Evolutionary conservation across 2,113 vertebrate genomes (phyloP).

Genomic region (Martes martes): DNA sequence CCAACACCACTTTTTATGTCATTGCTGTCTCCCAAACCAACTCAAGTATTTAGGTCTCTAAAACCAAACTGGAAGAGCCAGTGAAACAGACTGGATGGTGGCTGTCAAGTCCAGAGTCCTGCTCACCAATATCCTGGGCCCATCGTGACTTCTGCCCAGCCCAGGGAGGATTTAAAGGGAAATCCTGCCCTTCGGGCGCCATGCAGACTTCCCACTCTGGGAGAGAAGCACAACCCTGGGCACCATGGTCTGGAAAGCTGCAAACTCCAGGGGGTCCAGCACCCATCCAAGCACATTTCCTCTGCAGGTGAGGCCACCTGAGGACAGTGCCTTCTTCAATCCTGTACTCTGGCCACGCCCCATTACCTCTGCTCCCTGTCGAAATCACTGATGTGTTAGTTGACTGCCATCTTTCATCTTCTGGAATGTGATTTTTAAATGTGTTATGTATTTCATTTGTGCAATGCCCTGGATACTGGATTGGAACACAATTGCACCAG

Average conservation of each 20-base stretch:
- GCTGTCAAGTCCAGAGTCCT: too few relatives aligned
- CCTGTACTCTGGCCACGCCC: not conserved
- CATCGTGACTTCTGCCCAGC: not conserved
- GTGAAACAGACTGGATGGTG: not conserved
- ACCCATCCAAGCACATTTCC: not conserved
- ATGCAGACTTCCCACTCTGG: not conserved
- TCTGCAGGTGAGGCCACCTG: not conserved
- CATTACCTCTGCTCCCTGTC: not conserved
- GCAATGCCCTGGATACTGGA: slow-evolving; percentile 44
- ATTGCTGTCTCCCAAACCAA: not conserved
- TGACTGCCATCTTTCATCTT: slow-evolving; percentile 24
- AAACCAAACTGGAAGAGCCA: not conserved
- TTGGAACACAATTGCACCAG: slow-evolving; percentile 62
- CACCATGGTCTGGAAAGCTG: not conserved
- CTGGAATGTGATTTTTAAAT: slow-evolving; percentile 56
- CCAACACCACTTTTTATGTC: not conserved
- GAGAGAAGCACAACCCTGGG: not conserved
- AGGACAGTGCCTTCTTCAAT: not conserved
- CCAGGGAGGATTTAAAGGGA: not conserved
- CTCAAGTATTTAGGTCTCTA: not conserved
- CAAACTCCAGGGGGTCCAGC: not conserved
- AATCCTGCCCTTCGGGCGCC: not conserved
- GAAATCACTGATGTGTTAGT: not conserved
- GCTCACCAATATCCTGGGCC: not conserved
- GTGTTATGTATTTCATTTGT: slow-evolving; percentile 60